Conservation (phyloP, 1,140 invertebrate species). For the Polypedilum vanderplanki region DNA sequence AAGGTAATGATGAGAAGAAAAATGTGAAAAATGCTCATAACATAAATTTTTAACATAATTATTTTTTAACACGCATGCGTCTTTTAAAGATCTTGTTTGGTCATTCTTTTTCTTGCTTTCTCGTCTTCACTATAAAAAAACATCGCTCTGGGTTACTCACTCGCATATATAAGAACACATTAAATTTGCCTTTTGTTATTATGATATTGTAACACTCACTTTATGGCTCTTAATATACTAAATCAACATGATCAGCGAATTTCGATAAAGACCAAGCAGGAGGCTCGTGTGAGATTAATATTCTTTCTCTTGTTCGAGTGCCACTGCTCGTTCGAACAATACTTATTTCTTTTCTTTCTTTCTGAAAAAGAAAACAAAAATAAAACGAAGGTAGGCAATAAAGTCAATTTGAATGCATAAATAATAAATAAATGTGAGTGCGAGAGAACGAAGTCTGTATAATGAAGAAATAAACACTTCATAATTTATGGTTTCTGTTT, state of each 20-base stretch:
- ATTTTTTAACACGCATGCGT: constrained; percentile 21
- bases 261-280: neutral
- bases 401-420: constrained; percentile 14
- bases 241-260: constrained; percentile 17
- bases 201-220: constrained; percentile 9
- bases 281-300: constrained; percentile 11
- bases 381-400: neutral
- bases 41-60: constrained; percentile 28
- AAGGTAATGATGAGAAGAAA: neutral
- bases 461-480: constrained; percentile 19
- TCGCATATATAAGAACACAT: neutral
- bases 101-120: neutral
- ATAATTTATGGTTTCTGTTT: neutral
- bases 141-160: constrained; percentile 1
- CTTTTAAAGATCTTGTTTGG: constrained; percentile 8
- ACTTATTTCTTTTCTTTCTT: neutral
- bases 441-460: neutral
- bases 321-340: neutral
- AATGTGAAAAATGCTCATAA: constrained; percentile 18
- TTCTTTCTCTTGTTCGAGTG: neutral
- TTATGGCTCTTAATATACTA: neutral
- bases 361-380: too few relatives aligned
- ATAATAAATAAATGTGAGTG: constrained; percentile 20
- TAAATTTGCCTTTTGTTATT: constrained; percentile 9
- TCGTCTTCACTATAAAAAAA: neutral